phyloP scores from a whole-genome alignment of 92 coral and sea anemone genomes.

The Palythoa grandis region DNA sequence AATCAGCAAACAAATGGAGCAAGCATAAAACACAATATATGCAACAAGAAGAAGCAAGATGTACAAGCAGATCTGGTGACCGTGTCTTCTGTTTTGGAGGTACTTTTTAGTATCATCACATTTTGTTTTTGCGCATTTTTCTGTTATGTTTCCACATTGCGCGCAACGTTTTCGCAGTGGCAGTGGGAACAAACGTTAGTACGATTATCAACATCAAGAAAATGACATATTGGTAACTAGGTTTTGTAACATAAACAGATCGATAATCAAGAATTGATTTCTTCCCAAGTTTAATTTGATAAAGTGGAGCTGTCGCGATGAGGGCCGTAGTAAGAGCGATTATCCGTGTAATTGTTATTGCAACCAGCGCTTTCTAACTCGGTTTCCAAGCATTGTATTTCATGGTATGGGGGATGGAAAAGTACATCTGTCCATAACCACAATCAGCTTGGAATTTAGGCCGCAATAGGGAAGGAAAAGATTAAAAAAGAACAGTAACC shows the following conservation, averaged over 20 bases:
- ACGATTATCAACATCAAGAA: neutral
- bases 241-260: neutral
- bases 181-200: neutral
- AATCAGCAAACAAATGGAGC: too few species aligned
- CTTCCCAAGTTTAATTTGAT: neutral
- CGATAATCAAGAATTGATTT: neutral
- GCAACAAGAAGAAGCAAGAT: too few species aligned
- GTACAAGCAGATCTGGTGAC: too few species aligned
- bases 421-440: conserved; percentile 12
- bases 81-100: too few species aligned
- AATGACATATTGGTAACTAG: neutral
- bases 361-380: neutral
- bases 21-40: too few species aligned
- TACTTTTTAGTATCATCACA: too few species aligned
- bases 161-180: neutral
- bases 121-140: too few species aligned
- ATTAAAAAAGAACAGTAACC: neutral
- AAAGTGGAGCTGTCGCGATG: neutral
- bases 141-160: neutral
- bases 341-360: neutral
- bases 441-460: neutral
- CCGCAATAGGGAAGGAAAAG: neutral
- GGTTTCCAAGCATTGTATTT: too few species aligned
- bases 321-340: neutral
- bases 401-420: too few species aligned